These are phyloP conservation scores for Scalopus aquaticus DNA, from an alignment of 2,113 vertebrate species.

Conservation along the genomic window DNA sequence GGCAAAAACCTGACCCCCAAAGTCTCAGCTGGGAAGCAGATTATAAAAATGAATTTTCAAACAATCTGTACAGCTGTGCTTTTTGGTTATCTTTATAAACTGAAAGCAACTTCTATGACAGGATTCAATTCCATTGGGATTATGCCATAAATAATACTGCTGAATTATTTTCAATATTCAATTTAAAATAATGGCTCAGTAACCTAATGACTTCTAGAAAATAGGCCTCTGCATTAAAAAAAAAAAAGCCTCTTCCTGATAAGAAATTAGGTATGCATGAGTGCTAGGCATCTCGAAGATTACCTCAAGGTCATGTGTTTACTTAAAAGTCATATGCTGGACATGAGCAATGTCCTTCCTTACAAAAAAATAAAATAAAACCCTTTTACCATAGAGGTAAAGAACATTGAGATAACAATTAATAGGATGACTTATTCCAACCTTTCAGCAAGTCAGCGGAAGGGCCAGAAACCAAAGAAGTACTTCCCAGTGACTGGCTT, in stretches of 20 bases:
- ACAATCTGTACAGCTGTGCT: conserved; percentile 53
- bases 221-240: background rate
- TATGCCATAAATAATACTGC: conserved; percentile 59
- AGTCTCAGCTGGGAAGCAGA: conserved; percentile 60
- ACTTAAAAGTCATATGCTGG: background rate
- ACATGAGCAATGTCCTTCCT: background rate
- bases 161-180: conserved; percentile 68
- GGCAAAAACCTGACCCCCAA: conserved; percentile 56
- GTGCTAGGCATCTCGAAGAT: background rate
- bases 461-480: background rate
- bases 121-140: conserved; percentile 48
- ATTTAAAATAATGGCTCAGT: conserved; percentile 61
- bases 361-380: conserved; percentile 48
- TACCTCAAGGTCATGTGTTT: background rate
- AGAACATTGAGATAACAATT: conserved; percentile 47
- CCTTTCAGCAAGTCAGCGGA: background rate
- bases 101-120: conserved; percentile 38
- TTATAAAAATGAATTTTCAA: conserved; percentile 68
- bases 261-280: background rate
- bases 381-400: background rate
- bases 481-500: background rate
- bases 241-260: conserved; percentile 13
- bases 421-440: conserved; percentile 17
- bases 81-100: conserved; percentile 63
- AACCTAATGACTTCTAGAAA: conserved; percentile 60